A percentile compares a stretch with the other conserved stretches of the same genome.
Evolutionary conservation across 2,797 vertebrate species (phyloP).

Genomic region (Periophthalmus magnuspinnatus): DNA sequence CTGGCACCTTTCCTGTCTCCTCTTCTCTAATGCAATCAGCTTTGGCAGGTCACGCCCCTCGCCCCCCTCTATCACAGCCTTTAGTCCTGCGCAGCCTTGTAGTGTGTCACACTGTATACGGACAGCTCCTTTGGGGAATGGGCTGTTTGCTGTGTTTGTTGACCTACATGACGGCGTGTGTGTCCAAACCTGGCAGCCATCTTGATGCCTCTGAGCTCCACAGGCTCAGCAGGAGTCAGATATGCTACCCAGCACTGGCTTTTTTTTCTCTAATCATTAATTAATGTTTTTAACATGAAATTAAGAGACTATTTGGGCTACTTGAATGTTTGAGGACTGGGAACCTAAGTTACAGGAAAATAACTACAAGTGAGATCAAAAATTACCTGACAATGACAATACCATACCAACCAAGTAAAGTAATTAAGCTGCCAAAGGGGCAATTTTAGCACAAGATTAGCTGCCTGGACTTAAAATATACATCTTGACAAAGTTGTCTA

Average conservation of each 20-base stretch:
- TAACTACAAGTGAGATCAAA: neutral
- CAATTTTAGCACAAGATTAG: neutral
- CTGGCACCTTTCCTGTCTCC: conserved; percentile 55
- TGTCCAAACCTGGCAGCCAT: conserved; percentile 68
- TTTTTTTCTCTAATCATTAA: conserved; percentile 30
- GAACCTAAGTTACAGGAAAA: neutral
- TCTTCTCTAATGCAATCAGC: conserved; percentile 59
- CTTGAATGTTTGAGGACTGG: neutral
- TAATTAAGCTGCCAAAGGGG: neutral
- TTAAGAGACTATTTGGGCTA: conserved; percentile 4
- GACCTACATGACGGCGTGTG: conserved; percentile 68
- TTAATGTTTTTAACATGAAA: conserved; percentile 29
- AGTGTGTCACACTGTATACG: conserved; percentile 67
- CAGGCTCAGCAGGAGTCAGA: conserved; percentile 60
- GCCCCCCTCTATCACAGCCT: conserved; percentile 52
- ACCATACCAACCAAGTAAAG: too few relatives aligned
- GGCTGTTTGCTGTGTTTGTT: conserved; percentile 70
- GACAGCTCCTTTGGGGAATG: conserved; percentile 75
- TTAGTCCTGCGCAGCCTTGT: conserved; percentile 55
- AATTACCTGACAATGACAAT: too few relatives aligned
- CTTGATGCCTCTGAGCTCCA: conserved; percentile 54
- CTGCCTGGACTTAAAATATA: neutral
- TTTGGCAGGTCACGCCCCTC: conserved; percentile 47
- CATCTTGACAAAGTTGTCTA: conserved; percentile 9
- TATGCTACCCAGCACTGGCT: conserved; percentile 33